These are phyloP conservation scores for Yponomeuta plumbellus DNA, from an alignment of 2,888 invertebrate genomes.

Conservation along the genomic window DNA sequence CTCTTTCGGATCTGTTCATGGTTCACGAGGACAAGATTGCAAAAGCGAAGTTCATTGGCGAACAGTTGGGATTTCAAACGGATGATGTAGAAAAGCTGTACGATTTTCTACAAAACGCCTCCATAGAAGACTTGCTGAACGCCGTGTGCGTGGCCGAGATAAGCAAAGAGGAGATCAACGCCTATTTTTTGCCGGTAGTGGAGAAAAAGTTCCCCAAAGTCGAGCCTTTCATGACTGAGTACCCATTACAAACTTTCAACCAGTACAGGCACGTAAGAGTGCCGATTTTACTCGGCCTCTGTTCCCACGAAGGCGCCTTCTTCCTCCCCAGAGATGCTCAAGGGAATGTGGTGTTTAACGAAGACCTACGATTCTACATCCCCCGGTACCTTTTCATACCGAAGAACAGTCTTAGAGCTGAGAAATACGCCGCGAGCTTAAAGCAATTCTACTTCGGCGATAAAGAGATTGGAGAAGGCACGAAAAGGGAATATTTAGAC, in stretches of 20 bases:
- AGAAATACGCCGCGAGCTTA: slow-evolving; percentile 32
- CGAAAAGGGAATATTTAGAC: slow-evolving; percentile 38
- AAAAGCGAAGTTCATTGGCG: slow-evolving; percentile 42
- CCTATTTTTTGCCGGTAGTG: slow-evolving; percentile 48
- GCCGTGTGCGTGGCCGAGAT: slow-evolving; percentile 42
- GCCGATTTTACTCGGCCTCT: slow-evolving; percentile 41
- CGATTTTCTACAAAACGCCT: slow-evolving; percentile 38
- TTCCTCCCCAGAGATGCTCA: slow-evolving; percentile 41
- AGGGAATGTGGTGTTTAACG: slow-evolving; percentile 40
- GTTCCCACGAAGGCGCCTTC: slow-evolving; percentile 49
- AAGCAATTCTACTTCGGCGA: slow-evolving; percentile 45
- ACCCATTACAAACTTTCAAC: slow-evolving; percentile 38
- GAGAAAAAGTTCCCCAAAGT: slow-evolving; percentile 49
- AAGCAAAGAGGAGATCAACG: slow-evolving; percentile 33
- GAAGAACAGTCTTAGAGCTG: slow-evolving; percentile 28
- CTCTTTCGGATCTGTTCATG: slow-evolving; percentile 47
- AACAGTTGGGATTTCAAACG: slow-evolving; percentile 41
- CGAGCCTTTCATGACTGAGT: slow-evolving; percentile 44
- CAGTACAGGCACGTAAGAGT: slow-evolving; percentile 42
- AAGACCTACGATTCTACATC: slow-evolving; percentile 44
- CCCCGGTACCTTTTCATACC: slow-evolving; percentile 39
- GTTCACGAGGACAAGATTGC: slow-evolving; percentile 44
- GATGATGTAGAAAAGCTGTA: slow-evolving; percentile 35
- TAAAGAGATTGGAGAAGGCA: slow-evolving; percentile 28
- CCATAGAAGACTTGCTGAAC: slow-evolving; percentile 46